A percentile compares a stretch with the other conserved stretches of the same genome.
These are phyloP conservation scores for Oncorhynchus masou DNA, from an alignment of 2,113 vertebrate genomes.

Conservation along the genomic window DNA sequence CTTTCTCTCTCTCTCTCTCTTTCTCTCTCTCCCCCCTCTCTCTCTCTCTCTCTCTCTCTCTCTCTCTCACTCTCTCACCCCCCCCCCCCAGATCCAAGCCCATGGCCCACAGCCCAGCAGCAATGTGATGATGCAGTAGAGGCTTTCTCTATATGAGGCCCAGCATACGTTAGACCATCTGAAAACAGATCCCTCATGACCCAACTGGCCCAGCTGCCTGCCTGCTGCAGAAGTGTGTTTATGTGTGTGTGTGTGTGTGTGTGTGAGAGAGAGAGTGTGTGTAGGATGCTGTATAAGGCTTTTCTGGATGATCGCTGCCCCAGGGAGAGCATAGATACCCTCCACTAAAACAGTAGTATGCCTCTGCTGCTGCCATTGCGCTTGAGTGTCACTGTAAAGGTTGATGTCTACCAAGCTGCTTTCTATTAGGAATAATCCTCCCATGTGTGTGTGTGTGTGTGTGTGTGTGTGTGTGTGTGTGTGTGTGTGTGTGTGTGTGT, in stretches of 20 bases:
- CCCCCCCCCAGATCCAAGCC: too few species aligned
- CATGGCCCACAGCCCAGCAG: too few species aligned
- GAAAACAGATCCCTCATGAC: constrained; percentile 64
- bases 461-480: constrained; percentile 18
- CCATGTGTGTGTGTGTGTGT: constrained; percentile 48
- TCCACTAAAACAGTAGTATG: constrained; percentile 16
- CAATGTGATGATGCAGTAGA: constrained; percentile 7
- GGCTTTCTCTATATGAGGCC: constrained; percentile 52
- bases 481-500: too few species aligned
- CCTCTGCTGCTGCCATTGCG: constrained; percentile 31
- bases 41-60: too few species aligned
- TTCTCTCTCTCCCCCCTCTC: not conserved
- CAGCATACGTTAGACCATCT: constrained; percentile 65
- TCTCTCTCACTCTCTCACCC: too few species aligned
- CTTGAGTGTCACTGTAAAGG: constrained; percentile 50
- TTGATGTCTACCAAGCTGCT: constrained; percentile 55
- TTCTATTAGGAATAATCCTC: constrained; percentile 63
- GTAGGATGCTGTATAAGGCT: constrained; percentile 53
- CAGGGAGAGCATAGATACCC: constrained; percentile 62
- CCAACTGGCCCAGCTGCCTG: constrained; percentile 50
- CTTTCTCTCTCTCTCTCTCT: constrained; percentile 32
- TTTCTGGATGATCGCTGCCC: constrained; percentile 59
- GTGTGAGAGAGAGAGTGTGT: too few species aligned
- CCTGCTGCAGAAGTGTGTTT: constrained; percentile 18
- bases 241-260: too few species aligned